Base-by-base conservation (phyloP, 2,888 invertebrate genomes). In the Cerastis leucographa region DNA sequence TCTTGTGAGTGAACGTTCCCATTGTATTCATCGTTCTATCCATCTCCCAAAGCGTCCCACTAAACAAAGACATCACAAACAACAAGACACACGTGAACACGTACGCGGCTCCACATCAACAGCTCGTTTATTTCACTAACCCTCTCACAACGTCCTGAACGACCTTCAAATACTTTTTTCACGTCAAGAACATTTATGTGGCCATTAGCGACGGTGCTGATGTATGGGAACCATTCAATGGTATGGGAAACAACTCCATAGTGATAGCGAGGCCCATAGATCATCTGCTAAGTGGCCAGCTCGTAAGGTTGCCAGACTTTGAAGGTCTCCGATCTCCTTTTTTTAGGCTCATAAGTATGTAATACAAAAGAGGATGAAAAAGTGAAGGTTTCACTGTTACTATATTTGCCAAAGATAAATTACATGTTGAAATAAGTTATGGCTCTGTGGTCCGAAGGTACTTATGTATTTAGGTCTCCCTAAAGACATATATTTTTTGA, bases 161-260 rank as follows among this genome's bases (percentile, higher is more conserved):
- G 54, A 66, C 65, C 68, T 76, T 77, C 73, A 71, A 64, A 68
- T 65, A 75, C 56, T 81, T 85, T 68, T 74, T 78, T 70, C 29
- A 56, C 67, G 83, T 82, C 62, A 73, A 72, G 74, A 71, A 66
- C 85, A 82, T 84, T 84, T 69, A 74, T 74, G 83, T 73, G 62
- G 69, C 83, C 83, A 84, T 84, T 84, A 84, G 71, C 67, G 59
- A 65, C 25, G 54, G 54, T 61, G 74, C 67, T 84, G 86, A 85
- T 85, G 68, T 84, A 84, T 86, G 68, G 67, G n/a, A 6, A 46
- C 72, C 69, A 74, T 83, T 83, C 83, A 22, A 51, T 66, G 71
- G 56, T 74, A 64, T 62, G 51, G 59, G 49, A 69, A 82, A 83
- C 78, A 69, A 69, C 59, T 64, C 84, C 35, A 84, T 84, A 77